Base-by-base conservation (phyloP, 2,888 invertebrate species). In the Ornithoptera alexandrae region DNA sequence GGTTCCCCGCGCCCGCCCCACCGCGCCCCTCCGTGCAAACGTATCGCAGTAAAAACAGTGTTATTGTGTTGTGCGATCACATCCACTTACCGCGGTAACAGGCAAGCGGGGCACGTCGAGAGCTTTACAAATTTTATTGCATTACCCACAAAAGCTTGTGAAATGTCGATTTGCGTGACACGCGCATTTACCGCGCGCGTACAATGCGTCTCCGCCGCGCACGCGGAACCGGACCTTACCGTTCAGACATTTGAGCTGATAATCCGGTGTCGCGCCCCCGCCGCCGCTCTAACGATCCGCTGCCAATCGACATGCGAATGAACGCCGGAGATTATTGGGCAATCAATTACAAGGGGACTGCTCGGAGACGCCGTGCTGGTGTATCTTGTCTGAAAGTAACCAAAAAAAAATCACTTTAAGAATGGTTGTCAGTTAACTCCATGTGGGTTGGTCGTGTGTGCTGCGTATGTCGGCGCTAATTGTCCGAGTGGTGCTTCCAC, bases 301-400 rank as follows among this genome's bases (percentile, higher is more conserved):
- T 60, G n/a, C 50, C 20, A 20, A 67, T 36, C 50, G 30, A 53
- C 53, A 46, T 53, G 36, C 20, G 61, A 53, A 67, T 53, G 53
- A 30, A 36, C 65, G 36, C 15, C 60, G 53, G 36, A 36, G 60
- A 60, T 39, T 30, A 36, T 61, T 60, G 61, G 36, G 67, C 67
- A 67, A 67, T 61, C 61, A n/a, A 61, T 67, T 61, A 67, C n/a
- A 57, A 39, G 53, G 53, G 46, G 53, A 53, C 60, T 53, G 60
- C 39, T 30, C 30, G 30, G 30, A 22, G 22, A 22, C 22, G 22
- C 22, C 22, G 22, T 22, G 22, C 22, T 22, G 22, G 22, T 22
- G 22, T 22, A 22, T 22, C 22, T 22, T 22, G 30, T 30, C 30
- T 30, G 30, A 30, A 30, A 30, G 30, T 3, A 30, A 30, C 30